Evolutionary conservation across 2,797 vertebrate genomes (phyloP).

Genomic region (Syngnathus rostellatus): DNA sequence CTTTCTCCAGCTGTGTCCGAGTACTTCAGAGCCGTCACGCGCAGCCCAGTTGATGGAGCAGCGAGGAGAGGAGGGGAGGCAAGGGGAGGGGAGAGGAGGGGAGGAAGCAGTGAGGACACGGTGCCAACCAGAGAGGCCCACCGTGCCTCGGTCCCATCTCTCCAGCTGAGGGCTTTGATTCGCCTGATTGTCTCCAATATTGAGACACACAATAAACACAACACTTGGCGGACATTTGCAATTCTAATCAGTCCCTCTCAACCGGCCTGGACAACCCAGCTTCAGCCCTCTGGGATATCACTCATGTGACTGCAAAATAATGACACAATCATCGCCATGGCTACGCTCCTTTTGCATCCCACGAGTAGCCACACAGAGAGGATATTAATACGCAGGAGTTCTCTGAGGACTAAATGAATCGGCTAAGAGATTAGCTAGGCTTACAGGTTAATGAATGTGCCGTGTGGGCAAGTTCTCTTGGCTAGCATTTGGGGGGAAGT

Average conservation of each 20-base stretch:
- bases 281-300: conserved; percentile 68
- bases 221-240: conserved; percentile 70
- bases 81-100: not conserved
- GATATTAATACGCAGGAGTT: conserved; percentile 66
- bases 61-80: conserved; percentile 19
- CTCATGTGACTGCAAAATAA: conserved; percentile 71
- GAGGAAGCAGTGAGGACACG: conserved; percentile 37
- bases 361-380: conserved; percentile 40
- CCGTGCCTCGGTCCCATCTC: conserved; percentile 62
- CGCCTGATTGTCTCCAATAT: conserved; percentile 73
- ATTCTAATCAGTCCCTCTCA: conserved; percentile 70
- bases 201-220: conserved; percentile 75
- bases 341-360: conserved; percentile 54
- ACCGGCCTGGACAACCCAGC: conserved; percentile 60
- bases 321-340: conserved; percentile 73
- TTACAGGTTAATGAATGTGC: conserved; percentile 64
- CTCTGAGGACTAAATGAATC: conserved; percentile 66
- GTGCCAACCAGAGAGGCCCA: conserved; percentile 68
- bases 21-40: conserved; percentile 48
- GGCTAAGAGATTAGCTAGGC: conserved; percentile 62
- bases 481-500: conserved; percentile 17
- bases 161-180: conserved; percentile 73
- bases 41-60: conserved; percentile 20
- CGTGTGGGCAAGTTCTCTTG: conserved; percentile 39
- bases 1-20: conserved; percentile 56